These are phyloP conservation scores for Mystacides longicornis DNA, from an alignment of 2,888 invertebrate genomes.

Conservation along the genomic window DNA sequence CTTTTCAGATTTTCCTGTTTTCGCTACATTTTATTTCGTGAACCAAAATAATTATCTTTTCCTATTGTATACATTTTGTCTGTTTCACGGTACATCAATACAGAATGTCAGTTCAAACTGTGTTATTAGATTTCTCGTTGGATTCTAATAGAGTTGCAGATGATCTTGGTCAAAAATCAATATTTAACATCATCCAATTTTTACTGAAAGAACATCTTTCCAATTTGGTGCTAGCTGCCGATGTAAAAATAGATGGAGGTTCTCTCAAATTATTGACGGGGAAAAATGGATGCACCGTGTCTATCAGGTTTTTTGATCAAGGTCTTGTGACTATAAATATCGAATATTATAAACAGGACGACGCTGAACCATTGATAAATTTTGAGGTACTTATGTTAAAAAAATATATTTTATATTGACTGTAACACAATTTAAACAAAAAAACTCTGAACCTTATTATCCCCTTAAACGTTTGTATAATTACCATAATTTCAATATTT, in stretches of 20 bases:
- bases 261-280: constrained; percentile 64
- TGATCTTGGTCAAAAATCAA: constrained; percentile 55
- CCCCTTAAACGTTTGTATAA: too few species aligned
- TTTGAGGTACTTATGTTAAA: too few species aligned
- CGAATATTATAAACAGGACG: constrained; percentile 72
- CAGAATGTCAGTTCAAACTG: constrained; percentile 71
- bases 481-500: too few species aligned
- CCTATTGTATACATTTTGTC: too few species aligned
- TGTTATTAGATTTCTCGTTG: constrained; percentile 72
- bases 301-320: constrained; percentile 63
- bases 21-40: too few species aligned
- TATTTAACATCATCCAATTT: constrained; percentile 57
- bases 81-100: too few species aligned
- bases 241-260: constrained; percentile 61
- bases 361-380: constrained; percentile 62
- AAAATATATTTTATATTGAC: too few species aligned
- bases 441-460: too few species aligned
- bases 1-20: too few species aligned
- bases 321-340: constrained; percentile 76
- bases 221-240: constrained; percentile 61
- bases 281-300: constrained; percentile 61
- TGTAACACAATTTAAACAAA: too few species aligned
- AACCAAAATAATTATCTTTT: too few species aligned
- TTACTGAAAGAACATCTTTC: constrained; percentile 65
- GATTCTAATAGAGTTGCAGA: constrained; percentile 61